Evolutionary conservation across 2,113 vertebrate species (phyloP), one percentile per base, ranked within the genome.

Genomic region (Gnathonemus echidnorhynchus): DNA sequence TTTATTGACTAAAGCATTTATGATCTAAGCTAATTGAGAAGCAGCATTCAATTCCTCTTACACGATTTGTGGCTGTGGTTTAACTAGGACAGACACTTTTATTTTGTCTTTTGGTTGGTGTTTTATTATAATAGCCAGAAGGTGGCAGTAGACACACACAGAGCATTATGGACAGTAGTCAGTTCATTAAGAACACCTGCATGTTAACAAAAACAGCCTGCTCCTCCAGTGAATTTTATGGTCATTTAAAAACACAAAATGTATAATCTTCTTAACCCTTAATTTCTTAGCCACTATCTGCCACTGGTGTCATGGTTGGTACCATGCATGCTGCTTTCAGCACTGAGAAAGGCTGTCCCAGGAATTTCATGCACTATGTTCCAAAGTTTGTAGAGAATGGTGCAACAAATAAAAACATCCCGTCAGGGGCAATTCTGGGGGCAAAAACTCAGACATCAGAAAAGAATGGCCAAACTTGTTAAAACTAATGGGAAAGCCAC

Each of bases 91-190:
- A 39, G 13, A 77, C 70, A 77, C 70, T 35, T 77, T 77, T 39
- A 7, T 27, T 13, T 49, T 50, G 9, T 24, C 56, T n/a, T 70
- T 58, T 15, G 52, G 56, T 62, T 66, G 62, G 42, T 24, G 70
- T 46, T 48, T 46, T 45, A 88, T 48, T 35, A 62, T 46, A 17
- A 46, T 48, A n/a, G 48, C 87, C 93, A 92, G 88, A 90, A 92
- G 92, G 90, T 90, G 91, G 93, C 91, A 91, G 46, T 42, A 91
- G 77, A 91, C 15, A 90, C 89, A 91, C 48, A 83, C 46, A 15
- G 5, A 91, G 27, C 15, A 39, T 15, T 77, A 31, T 3, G 62
- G 24, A 66, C n/a, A 66, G 70, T 39, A 10, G 31, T 15, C 31
- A 86, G 86, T 88, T 88, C 27, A 31, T 50, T 48, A 21, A 88